A percentile compares a stretch with the other conserved stretches of the same genome.
These are phyloP conservation scores for Conchocele bisecta DNA, from an alignment of 2,888 invertebrate species.

Conservation along the genomic window DNA sequence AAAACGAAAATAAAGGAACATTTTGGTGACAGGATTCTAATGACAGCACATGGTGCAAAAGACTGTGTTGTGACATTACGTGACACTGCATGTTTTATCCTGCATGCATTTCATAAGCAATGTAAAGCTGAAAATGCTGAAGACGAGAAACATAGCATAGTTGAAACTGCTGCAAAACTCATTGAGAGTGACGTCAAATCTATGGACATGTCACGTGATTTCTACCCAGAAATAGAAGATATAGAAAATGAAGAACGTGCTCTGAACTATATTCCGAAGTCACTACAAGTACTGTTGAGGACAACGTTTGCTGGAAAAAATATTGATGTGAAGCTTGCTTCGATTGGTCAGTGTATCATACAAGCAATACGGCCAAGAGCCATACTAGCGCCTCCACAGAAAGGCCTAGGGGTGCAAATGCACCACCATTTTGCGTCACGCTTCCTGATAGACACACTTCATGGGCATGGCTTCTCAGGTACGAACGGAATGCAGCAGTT, in stretches of 20 bases:
- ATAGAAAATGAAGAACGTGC: background rate
- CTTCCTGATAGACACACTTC: slow-evolving; percentile 9
- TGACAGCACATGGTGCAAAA: slow-evolving; percentile 46
- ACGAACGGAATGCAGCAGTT: background rate
- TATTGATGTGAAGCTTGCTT: slow-evolving; percentile 20
- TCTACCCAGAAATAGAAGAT: slow-evolving; percentile 34
- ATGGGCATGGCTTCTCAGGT: background rate
- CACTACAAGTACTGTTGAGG: slow-evolving; percentile 34
- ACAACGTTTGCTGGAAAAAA: slow-evolving; percentile 28
- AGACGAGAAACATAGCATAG: slow-evolving; percentile 40
- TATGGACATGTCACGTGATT: slow-evolving; percentile 2
- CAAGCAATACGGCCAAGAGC: slow-evolving; percentile 12
- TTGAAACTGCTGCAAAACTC: slow-evolving; percentile 58
- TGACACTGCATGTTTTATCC: slow-evolving; percentile 32
- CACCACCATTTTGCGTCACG: background rate
- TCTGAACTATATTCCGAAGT: slow-evolving; percentile 37
- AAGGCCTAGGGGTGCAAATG: slow-evolving; percentile 20
- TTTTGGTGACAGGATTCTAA: slow-evolving; percentile 50
- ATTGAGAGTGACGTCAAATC: slow-evolving; percentile 58
- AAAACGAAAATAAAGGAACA: slow-evolving; percentile 44
- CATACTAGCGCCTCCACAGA: background rate
- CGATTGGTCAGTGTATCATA: slow-evolving; percentile 6
- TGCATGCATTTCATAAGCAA: slow-evolving; percentile 38
- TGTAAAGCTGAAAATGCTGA: slow-evolving; percentile 18
- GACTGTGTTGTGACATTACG: slow-evolving; percentile 48